These are phyloP conservation scores for Gorsachius goisagi DNA, from an alignment of 2,113 vertebrate species.

Conservation along the genomic window DNA sequence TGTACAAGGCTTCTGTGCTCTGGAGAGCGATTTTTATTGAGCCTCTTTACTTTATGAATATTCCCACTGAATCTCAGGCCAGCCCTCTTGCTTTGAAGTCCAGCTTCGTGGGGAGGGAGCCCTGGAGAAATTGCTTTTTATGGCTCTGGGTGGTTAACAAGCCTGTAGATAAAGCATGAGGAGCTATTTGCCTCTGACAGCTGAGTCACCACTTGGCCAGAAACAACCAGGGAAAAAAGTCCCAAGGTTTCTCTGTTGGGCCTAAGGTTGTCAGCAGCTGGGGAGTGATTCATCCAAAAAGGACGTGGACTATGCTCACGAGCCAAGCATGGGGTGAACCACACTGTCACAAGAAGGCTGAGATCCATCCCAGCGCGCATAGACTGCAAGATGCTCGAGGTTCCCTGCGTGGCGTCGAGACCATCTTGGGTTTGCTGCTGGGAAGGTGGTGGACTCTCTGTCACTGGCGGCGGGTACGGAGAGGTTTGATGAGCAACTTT, in stretches of 20 bases:
- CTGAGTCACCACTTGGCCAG: neutral
- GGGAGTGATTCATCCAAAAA: neutral
- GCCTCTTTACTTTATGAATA: neutral
- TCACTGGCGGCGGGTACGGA: accelerated
- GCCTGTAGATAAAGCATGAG: neutral
- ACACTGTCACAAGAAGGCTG: neutral
- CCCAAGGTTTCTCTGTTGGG: neutral
- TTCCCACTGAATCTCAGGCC: neutral
- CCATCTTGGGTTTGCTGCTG: neutral
- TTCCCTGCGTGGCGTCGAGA: accelerated
- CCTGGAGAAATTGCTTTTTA: constrained; percentile 12
- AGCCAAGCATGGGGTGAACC: neutral
- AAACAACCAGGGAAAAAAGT: neutral
- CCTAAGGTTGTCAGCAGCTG: constrained; percentile 21
- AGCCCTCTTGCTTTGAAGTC: neutral
- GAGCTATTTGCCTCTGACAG: constrained; percentile 29
- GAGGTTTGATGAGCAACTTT: neutral
- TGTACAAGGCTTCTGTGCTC: neutral
- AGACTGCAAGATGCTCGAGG: neutral
- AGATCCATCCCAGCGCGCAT: neutral
- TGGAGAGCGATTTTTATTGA: neutral
- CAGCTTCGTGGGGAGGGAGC: neutral
- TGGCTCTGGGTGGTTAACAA: neutral
- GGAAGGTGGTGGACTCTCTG: neutral
- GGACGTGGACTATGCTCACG: neutral